Percentiles rank a stretch among this genome's conserved stretches.
Evolutionary conservation across 2,113 vertebrate genomes (phyloP).

Genomic region (Rhizomys pruinosus): DNA sequence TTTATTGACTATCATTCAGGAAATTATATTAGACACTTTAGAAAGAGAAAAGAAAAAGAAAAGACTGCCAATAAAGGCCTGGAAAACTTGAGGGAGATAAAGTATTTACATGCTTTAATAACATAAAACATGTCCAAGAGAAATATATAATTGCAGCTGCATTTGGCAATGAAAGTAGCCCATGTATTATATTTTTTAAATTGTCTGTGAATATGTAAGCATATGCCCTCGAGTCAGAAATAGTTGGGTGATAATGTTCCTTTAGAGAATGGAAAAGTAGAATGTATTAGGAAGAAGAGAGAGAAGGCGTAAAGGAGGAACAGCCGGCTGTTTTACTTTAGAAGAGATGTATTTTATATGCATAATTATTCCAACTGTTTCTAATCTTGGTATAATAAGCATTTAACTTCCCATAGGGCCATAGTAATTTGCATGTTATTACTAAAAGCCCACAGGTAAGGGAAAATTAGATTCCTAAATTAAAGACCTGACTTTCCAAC

Average conservation of each 20-base stretch:
- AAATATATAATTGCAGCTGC: constrained; percentile 72
- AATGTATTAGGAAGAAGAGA: background rate
- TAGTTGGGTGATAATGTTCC: constrained; percentile 50
- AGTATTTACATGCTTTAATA: constrained; percentile 74
- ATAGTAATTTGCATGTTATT: constrained; percentile 57
- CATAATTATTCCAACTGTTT: constrained; percentile 17
- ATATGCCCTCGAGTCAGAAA: constrained; percentile 51
- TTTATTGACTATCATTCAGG: constrained; percentile 44
- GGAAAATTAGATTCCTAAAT: constrained; percentile 53
- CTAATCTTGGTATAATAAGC: constrained; percentile 33
- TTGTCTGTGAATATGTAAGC: constrained; percentile 70
- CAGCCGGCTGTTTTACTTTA: background rate
- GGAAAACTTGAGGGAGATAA: constrained; percentile 78
- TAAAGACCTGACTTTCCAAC: constrained; percentile 17
- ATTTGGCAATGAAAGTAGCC: constrained; percentile 66
- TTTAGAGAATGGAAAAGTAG: constrained; percentile 69
- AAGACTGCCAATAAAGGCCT: constrained; percentile 49
- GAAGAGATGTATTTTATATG: background rate
- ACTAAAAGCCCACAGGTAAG: constrained; percentile 57
- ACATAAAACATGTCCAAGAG: constrained; percentile 69
- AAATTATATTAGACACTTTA: constrained; percentile 62
- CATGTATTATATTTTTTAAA: constrained; percentile 70
- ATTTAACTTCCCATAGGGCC: constrained; percentile 40
- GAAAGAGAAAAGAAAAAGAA: constrained; percentile 47
- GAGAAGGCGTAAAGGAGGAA: background rate